Percentiles rank a stretch among this genome's conserved stretches.
phyloP scores from a whole-genome alignment of 2,797 vertebrate species.

The Otolemur crassicaudatus region DNA sequence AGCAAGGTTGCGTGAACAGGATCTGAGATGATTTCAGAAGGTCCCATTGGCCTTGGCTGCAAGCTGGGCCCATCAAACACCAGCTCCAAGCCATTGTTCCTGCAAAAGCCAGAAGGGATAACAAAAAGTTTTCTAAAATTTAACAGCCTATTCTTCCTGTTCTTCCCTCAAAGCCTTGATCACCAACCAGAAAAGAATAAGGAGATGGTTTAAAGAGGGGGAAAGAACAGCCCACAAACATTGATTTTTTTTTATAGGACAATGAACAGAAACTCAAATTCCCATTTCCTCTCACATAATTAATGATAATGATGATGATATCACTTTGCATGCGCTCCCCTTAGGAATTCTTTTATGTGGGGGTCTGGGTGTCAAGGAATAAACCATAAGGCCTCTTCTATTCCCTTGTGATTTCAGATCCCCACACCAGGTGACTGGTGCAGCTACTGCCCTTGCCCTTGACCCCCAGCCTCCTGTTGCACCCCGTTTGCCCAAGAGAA shows the following conservation, averaged over 20 bases:
- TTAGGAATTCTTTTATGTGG: neutral
- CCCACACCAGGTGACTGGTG: too few relatives aligned
- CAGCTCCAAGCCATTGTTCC: neutral
- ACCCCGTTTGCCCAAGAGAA: neutral
- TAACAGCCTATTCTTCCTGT: neutral
- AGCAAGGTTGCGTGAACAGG: neutral
- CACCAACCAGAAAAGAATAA: neutral
- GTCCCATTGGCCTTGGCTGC: neutral
- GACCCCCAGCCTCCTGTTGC: neutral
- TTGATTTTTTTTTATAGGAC: neutral
- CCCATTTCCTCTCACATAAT: neutral
- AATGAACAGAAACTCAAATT: neutral
- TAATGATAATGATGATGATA: neutral
- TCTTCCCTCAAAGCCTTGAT: neutral
- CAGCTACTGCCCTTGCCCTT: neutral
- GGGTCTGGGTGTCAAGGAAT: neutral
- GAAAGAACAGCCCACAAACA: neutral
- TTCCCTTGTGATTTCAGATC: neutral
- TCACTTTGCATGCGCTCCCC: neutral
- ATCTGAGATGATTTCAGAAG: neutral
- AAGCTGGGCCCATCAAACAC: neutral
- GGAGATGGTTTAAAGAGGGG: neutral
- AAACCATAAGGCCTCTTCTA: neutral
- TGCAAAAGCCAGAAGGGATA: neutral
- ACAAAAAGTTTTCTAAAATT: neutral